Conservation (phyloP, 2,888 invertebrate genomes). For the Zhengitettix transpicula region DNA sequence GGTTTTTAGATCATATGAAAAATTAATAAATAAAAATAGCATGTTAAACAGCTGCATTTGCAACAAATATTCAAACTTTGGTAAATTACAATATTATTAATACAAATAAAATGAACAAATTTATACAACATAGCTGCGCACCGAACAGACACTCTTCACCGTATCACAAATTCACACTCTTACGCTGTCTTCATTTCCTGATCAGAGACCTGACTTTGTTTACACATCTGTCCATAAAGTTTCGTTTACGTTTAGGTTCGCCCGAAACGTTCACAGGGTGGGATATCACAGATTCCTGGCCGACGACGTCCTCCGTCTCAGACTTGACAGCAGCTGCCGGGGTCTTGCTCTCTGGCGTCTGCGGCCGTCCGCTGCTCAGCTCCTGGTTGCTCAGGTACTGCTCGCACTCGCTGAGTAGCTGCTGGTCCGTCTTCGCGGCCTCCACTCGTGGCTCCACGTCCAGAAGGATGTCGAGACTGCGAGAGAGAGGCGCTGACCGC, state of each 20-base stretch:
- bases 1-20: background rate
- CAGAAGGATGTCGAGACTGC: conserved; percentile 44
- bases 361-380: background rate
- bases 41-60: background rate
- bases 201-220: conserved; percentile 68
- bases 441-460: conserved; percentile 23
- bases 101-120: background rate
- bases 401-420: conserved; percentile 13
- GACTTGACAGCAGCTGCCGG: background rate
- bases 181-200: conserved; percentile 25
- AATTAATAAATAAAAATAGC: background rate
- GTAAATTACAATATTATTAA: background rate
- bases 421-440: conserved; percentile 3
- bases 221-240: conserved; percentile 72
- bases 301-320: background rate
- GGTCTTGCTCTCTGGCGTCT: background rate
- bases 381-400: conserved; percentile 14
- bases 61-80: background rate
- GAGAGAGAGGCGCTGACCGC: conserved; percentile 29
- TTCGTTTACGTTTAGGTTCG: conserved; percentile 51
- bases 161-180: background rate
- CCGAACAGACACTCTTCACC: background rate
- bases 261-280: conserved; percentile 38
- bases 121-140: too few species aligned
- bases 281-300: conserved; percentile 31